Evolutionary conservation across 2,888 invertebrate species (phyloP), one percentile per base, ranked within the genome.

Genomic region (Pyrrhia umbra): DNA sequence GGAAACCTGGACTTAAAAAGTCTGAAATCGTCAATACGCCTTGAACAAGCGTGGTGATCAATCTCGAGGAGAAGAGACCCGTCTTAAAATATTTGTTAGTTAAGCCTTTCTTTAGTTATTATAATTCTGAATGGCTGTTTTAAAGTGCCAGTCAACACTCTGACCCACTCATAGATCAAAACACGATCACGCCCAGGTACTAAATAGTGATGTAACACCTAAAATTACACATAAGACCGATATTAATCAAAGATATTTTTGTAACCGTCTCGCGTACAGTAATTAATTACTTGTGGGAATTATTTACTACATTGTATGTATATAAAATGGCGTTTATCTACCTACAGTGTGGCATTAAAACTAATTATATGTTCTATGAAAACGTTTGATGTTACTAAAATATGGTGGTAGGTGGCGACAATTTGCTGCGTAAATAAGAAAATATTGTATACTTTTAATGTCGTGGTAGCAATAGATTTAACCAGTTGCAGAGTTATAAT

Each of bases 171-270:
- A 60, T 43, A 58, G 0, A 61, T 58, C 43, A 60, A 45, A 56
- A 46, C 18, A 55, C 57, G 39, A 49, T 34, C 49, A 34, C 51
- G 54, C 25, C 23, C 63, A 75, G 63, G 45, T 58, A 58, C 37
- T 37, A n/a, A 27, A 45, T 59, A 27, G 46, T 59, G 64, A 46
- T 50, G 47, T 15, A 39, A 54, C 52, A 27, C n/a, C 25, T 20
- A 59, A 69, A 55, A 73, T 79, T 66, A 60, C n/a, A 34, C 34
- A 79, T 60, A 40, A 27, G 39, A 43, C 50, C 2, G 15, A 43
- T 43, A 72, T 77, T 72, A 68, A 75, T 74, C 62, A 75, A 51
- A 58, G 49, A 47, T 69, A 70, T 77, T 70, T 79, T 68, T 58
- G 63, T 20, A 18, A 25, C 37, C 13, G 27, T 27, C 45, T 60